phyloP scores from a whole-genome alignment of 2,113 vertebrate species.

The Edolisoma coerulescens region DNA sequence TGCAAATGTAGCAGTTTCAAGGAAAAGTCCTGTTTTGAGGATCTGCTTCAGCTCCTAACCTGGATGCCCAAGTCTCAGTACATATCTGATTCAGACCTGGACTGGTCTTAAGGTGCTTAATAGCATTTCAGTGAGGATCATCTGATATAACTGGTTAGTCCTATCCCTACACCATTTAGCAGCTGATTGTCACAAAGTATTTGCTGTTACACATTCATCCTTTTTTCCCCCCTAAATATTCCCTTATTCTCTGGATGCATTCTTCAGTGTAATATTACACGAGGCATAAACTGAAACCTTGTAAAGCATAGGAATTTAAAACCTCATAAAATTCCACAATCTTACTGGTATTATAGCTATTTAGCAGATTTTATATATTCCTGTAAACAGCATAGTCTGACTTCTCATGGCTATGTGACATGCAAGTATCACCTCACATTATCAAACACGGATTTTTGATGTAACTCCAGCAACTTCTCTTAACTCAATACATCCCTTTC shows the following conservation, averaged over 20 bases:
- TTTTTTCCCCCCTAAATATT: background rate
- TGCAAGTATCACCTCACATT: background rate
- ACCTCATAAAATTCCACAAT: background rate
- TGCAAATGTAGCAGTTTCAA: background rate
- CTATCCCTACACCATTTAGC: background rate
- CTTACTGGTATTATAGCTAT: background rate
- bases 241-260: background rate
- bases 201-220: background rate
- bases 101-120: conserved; percentile 21
- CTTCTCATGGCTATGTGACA: background rate
- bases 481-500: background rate
- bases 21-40: background rate
- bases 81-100: background rate
- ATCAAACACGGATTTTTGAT: background rate
- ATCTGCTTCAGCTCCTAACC: background rate
- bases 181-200: background rate
- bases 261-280: background rate
- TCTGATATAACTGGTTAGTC: conserved; percentile 10
- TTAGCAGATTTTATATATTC: conserved; percentile 13
- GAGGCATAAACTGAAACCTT: background rate
- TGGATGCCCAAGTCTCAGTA: background rate
- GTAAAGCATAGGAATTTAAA: conserved; percentile 27
- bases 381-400: background rate
- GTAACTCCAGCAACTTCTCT: background rate
- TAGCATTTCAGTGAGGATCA: conserved; percentile 36